A percentile compares a stretch with the other conserved stretches of the same genome.
These are phyloP conservation scores for Thaumetopoea pityocampa DNA, from an alignment of 1,140 invertebrate genomes.

Conservation along the genomic window DNA sequence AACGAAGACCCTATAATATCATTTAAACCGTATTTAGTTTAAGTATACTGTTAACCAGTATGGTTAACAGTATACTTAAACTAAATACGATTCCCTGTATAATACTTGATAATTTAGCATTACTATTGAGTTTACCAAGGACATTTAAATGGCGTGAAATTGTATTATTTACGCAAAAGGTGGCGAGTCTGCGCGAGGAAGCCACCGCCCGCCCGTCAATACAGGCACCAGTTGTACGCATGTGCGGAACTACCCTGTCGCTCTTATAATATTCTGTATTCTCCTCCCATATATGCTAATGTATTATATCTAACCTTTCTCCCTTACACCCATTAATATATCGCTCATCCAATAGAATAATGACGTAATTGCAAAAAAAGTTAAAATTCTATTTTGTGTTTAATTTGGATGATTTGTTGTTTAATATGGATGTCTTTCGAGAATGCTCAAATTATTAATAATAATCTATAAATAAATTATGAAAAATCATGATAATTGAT, in stretches of 20 bases:
- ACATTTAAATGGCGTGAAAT: slow-evolving; percentile 51
- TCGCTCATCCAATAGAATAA: slow-evolving; percentile 25
- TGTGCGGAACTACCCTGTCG: slow-evolving; percentile 45
- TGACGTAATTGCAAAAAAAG: slow-evolving; percentile 13
- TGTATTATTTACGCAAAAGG: slow-evolving; percentile 56
- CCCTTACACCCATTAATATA: slow-evolving; percentile 15
- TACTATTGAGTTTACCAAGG: slow-evolving; percentile 22
- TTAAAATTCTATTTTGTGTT: background rate
- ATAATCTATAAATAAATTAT: too few species aligned
- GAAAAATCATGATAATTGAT: too few species aligned
- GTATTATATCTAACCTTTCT: slow-evolving; percentile 36
- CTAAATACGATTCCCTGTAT: slow-evolving; percentile 21
- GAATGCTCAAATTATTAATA: too few species aligned
- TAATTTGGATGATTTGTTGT: background rate
- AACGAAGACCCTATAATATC: too few species aligned
- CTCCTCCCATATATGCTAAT: slow-evolving; percentile 63
- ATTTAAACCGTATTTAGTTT: too few species aligned
- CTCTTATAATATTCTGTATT: slow-evolving; percentile 61
- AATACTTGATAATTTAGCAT: slow-evolving; percentile 28
- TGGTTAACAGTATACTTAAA: too few species aligned
- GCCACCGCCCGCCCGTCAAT: slow-evolving; percentile 43
- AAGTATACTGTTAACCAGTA: too few species aligned
- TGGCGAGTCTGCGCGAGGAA: slow-evolving; percentile 47
- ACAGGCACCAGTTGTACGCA: slow-evolving; percentile 40
- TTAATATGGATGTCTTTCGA: too few species aligned